Evolutionary conservation across 2,888 invertebrate genomes (phyloP), one percentile per base, ranked within the genome.

Genomic region (Catocala nupta): DNA sequence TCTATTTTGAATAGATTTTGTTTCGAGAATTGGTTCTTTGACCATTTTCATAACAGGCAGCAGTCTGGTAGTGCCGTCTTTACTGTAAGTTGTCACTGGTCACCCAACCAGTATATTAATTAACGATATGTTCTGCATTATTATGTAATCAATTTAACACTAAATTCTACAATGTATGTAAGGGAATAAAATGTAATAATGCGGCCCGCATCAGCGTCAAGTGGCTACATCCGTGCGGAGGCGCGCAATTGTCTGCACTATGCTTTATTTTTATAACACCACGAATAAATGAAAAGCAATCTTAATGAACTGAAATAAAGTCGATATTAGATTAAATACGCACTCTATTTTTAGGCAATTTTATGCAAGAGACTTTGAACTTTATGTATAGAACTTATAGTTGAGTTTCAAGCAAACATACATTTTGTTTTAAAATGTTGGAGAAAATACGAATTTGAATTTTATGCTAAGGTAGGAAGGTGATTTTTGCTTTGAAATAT

Each of bases 171-270:
- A 60, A 63, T 63, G 64, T 73, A 59, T 67, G 73, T 68, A 68
- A 77, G 74, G 69, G 61, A 68, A 81, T 74, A 79, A 80, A 79
- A 79, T 77, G 81, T 81, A 81, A 82, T 82, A 81, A 78, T 78
- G 68, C 68, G 65, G 71, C 90, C 90, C 90, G 90, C 89, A 90
- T 89, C 79, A 76, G 72, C 77, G 78, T 78, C 84, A 91, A 91
- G 80, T 90, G 89, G 81, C 60, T 73, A 81, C 81, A 88, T 91
- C 91, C 90, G 82, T 74, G 73, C 67, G 67, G 73, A 76, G 86
- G 84, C 89, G 87, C 88, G 79, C 89, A 88, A 88, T 89, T 87
- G 88, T 82, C 72, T 79, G 82, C 77, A 73, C 72, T 73, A 71
- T 80, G 80, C 76, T 86, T 86, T 83, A 85, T 87, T 87, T 84